phyloP scores from a whole-genome alignment of 2,888 invertebrate genomes.

The Morinoia aosen region DNA sequence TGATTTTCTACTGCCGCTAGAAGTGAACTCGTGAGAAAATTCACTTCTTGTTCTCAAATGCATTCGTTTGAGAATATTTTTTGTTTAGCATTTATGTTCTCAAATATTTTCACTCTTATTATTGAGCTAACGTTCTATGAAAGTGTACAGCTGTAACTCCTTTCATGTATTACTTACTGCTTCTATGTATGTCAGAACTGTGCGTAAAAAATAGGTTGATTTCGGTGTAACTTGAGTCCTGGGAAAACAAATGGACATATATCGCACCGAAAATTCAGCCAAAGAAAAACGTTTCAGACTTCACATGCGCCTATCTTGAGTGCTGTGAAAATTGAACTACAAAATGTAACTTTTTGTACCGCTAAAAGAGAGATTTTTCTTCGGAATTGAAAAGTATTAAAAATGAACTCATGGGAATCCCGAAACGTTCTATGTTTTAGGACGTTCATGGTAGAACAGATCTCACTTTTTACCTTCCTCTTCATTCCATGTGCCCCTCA shows the following conservation, averaged over 20 bases:
- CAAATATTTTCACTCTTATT: neutral
- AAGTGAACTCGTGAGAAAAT: neutral
- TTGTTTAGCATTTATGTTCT: neutral
- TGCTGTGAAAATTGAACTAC: too few species aligned
- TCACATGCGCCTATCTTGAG: too few species aligned
- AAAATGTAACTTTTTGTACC: too few species aligned
- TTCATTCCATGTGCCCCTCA: too few species aligned
- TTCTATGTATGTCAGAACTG: neutral
- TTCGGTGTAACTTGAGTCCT: too few species aligned
- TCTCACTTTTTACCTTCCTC: too few species aligned
- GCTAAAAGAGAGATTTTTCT: too few species aligned
- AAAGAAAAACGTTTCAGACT: too few species aligned
- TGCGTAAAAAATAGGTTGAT: neutral
- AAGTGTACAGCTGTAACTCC: neutral
- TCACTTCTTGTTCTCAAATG: neutral
- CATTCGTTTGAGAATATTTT: neutral
- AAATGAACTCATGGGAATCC: too few species aligned
- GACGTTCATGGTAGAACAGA: too few species aligned
- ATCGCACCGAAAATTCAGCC: neutral
- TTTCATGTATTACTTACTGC: neutral
- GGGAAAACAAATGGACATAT: neutral
- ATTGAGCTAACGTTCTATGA: neutral
- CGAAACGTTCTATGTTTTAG: too few species aligned
- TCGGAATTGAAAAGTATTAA: too few species aligned
- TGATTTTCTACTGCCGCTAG: neutral